phyloP scores from a whole-genome alignment of 2,113 vertebrate genomes.

The Sylvilagus bachmani region DNA sequence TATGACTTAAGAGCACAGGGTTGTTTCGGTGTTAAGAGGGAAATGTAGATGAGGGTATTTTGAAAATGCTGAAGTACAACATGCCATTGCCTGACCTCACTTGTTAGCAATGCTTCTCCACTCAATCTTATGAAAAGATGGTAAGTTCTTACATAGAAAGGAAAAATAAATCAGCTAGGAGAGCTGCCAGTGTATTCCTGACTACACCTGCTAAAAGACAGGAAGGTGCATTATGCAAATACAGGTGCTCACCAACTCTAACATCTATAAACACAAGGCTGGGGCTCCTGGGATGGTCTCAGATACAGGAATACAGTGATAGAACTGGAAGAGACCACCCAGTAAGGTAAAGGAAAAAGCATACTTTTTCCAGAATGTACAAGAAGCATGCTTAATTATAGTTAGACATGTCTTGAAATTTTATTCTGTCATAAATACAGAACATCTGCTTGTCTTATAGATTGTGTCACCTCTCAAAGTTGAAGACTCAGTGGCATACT shows the following conservation, averaged over 20 bases:
- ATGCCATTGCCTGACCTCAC: background rate
- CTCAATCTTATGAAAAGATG: background rate
- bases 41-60: background rate
- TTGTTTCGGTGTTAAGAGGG: background rate
- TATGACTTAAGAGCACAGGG: background rate
- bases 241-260: background rate
- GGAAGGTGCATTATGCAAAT: background rate
- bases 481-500: background rate
- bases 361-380: background rate
- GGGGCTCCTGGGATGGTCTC: background rate
- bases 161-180: constrained; percentile 37
- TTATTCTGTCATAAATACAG: background rate
- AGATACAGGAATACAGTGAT: background rate
- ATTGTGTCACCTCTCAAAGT: constrained; percentile 14
- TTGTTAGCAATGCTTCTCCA: constrained; percentile 16
- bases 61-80: background rate
- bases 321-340: background rate
- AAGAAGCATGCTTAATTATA: background rate
- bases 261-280: background rate
- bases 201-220: background rate
- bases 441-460: background rate
- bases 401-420: background rate
- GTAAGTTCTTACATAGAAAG: background rate
- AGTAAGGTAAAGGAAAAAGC: background rate
- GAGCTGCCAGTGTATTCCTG: background rate